Evolutionary conservation across 2,888 invertebrate genomes (phyloP), one percentile per base, ranked within the genome.

Genomic region (Slavum lentiscoides): DNA sequence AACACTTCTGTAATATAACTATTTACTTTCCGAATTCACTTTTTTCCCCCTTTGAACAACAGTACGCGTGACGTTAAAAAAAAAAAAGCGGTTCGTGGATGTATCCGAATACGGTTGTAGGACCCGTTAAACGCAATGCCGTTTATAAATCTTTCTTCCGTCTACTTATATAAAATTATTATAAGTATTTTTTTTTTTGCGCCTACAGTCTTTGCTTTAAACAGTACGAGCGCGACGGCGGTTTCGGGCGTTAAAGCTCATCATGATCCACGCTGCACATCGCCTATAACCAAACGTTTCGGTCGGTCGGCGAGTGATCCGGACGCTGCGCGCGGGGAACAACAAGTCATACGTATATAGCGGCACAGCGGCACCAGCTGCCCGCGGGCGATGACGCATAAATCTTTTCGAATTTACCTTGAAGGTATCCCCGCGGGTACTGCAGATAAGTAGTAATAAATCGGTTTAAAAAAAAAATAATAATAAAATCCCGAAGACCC

Each of bases 391-490:
- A n/a, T 13, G 73, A 11, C 49, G 66, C 55, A 75, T 75, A 75
- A 75, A 75, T 75, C 74, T 67, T 58, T 13, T 74, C 13, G 74
- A 75, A 75, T 75, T 75, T 75, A 66, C 74, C 74, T 66, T 39
- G 19, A 66, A 39, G 23, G 58, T 58, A n/a, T 30, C 2, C 55
- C 58, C 66, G 13, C 23, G 74, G 66, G 58, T 39, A 23, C 66
- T 21, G 74, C 66, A 21, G 74, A 75, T 75, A 75, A 75, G 74
- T 66, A 75, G 39, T 67, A 75, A 75, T 75, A 75, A 75, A 75
- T 75, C 39, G 74, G 74, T 55, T 19, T 30, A n/a, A 53, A 53
- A 37, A 49, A 49, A 37, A 7, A 64, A 37, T 55, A 37, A 37
- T 49, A 49, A 3, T 6, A 39, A 11, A 62, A 37, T 23, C 69